Percentiles rank a stretch among this genome's conserved stretches.
phyloP scores from a whole-genome alignment of 2,797 vertebrate genomes.

The Clarias fuscus region DNA sequence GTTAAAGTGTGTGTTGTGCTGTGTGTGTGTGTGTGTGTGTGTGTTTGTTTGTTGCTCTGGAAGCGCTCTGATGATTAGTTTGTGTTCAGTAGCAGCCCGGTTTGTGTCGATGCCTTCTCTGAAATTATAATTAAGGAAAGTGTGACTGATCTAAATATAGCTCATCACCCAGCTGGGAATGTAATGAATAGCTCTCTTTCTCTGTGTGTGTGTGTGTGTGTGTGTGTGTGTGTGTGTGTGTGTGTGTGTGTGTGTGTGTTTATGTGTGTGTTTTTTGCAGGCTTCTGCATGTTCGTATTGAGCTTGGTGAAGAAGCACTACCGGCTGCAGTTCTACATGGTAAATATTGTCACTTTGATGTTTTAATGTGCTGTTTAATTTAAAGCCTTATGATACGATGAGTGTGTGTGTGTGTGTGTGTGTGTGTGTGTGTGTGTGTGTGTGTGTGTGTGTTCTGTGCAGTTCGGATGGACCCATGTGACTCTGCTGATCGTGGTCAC shows the following conservation, averaged over 20 bases:
- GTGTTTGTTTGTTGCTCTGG: background rate
- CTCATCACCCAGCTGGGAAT: constrained; percentile 26
- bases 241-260: constrained; percentile 30
- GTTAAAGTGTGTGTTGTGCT: background rate
- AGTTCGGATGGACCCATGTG: constrained; percentile 99
- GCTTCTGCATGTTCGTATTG: constrained; percentile 99
- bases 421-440: constrained; percentile 5
- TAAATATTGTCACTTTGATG: constrained; percentile 60
- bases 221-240: constrained; percentile 33
- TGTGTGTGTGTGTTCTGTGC: constrained; percentile 39
- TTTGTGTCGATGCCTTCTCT: background rate
- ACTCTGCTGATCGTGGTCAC: constrained; percentile 96
- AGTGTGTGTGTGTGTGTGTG: background rate
- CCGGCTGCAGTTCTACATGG: constrained; percentile 99
- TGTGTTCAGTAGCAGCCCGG: background rate
- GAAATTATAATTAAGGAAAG: constrained; percentile 20
- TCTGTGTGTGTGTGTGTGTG: background rate
- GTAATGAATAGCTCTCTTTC: constrained; percentile 29
- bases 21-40: too few relatives aligned
- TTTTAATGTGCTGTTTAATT: background rate
- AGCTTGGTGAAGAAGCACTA: constrained; percentile 99
- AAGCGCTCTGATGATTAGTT: too few relatives aligned
- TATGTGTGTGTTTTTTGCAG: constrained; percentile 61
- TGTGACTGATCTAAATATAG: constrained; percentile 24
- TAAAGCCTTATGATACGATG: background rate